Conservation (phyloP, 2,888 invertebrate species). For the Mimumesa dahlbomi region DNA sequence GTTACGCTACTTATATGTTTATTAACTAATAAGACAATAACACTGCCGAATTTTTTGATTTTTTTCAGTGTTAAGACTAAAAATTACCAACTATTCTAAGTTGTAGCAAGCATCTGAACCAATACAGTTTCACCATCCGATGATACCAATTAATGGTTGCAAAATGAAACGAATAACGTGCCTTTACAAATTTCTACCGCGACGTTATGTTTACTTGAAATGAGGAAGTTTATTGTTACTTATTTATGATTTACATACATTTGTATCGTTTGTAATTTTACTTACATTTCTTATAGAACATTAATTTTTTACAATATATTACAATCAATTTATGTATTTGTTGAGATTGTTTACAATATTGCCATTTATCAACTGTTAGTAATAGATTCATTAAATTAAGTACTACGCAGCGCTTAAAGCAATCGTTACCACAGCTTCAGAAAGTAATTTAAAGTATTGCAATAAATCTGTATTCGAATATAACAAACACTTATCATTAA, state of each 20-base stretch:
- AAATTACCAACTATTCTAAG: too few species aligned
- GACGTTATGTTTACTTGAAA: slow-evolving; percentile 23
- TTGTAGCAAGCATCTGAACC: too few species aligned
- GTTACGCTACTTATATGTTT: too few species aligned
- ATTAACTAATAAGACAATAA: too few species aligned
- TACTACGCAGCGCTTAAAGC: too few species aligned
- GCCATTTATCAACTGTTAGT: slow-evolving; percentile 18
- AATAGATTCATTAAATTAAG: too few species aligned
- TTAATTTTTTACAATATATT: slow-evolving; percentile 17
- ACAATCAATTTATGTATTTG: slow-evolving; percentile 5
- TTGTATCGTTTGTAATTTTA: not conserved
- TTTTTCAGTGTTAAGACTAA: too few species aligned
- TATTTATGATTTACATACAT: slow-evolving; percentile 30
- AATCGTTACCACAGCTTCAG: not conserved
- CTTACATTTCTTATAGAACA: not conserved
- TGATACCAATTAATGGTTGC: too few species aligned
- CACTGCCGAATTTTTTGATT: too few species aligned
- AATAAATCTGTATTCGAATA: too few species aligned
- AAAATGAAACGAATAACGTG: slow-evolving; percentile 16
- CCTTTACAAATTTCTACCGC: slow-evolving; percentile 6
- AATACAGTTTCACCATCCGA: too few species aligned
- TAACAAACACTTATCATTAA: too few species aligned
- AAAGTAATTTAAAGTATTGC: not conserved
- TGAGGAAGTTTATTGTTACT: slow-evolving; percentile 16
- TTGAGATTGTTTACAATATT: slow-evolving; percentile 18